phyloP scores from a whole-genome alignment of 2,113 vertebrate genomes.

The Numida meleagris region DNA sequence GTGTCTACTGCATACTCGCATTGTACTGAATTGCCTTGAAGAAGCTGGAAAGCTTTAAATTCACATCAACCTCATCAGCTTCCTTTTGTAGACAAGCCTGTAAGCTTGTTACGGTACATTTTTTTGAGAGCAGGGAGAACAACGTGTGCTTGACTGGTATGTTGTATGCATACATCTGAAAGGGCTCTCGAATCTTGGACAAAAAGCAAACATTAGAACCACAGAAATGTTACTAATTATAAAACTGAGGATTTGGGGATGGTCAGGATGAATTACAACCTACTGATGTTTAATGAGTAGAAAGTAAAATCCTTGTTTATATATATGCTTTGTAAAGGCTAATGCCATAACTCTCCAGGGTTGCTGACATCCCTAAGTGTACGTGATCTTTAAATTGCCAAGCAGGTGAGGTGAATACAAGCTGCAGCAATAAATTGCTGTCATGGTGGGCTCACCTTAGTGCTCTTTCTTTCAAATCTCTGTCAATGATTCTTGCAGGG shows the following conservation, averaged over 20 bases:
- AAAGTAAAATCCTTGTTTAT: constrained; percentile 25
- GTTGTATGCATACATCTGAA: neutral
- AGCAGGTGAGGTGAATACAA: neutral
- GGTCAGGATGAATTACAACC: neutral
- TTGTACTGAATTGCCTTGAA: neutral
- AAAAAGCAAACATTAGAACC: neutral
- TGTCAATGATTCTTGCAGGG: constrained; percentile 45
- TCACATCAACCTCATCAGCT: neutral
- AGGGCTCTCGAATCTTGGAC: neutral
- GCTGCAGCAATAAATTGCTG: neutral
- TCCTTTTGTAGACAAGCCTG: neutral
- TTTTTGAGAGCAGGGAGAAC: neutral
- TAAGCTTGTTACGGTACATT: neutral
- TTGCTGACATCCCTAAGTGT: neutral
- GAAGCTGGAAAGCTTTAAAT: neutral
- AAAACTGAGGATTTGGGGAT: neutral
- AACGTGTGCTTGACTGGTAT: neutral
- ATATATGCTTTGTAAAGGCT: constrained; percentile 33
- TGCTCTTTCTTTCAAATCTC: constrained; percentile 41
- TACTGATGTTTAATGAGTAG: neutral
- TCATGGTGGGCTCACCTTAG: neutral
- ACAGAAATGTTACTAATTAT: neutral
- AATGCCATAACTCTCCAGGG: neutral
- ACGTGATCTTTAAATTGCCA: constrained; percentile 26
- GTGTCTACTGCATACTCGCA: rapidly evolving